Percentiles rank a stretch among this genome's conserved stretches.
phyloP scores from a whole-genome alignment of 2,888 invertebrate species.

The Conistra vaccinii region DNA sequence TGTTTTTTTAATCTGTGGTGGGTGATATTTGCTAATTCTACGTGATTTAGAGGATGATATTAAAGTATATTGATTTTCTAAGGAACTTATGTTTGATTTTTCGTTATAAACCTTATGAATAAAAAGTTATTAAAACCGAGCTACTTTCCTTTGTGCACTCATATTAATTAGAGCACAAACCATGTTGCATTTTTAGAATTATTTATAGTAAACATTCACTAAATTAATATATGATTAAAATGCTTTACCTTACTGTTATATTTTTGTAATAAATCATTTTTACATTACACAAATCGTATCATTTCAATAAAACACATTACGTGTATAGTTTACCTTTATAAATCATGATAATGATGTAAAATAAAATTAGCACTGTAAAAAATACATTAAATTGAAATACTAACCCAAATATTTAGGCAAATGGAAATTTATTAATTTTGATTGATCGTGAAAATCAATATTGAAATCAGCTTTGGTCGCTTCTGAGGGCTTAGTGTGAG shows the following conservation, averaged over 20 bases:
- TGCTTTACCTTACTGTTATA: conserved; percentile 76
- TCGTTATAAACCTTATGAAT: neutral
- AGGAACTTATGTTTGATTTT: conserved; percentile 6
- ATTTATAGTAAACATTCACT: conserved; percentile 41
- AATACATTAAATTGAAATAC: neutral
- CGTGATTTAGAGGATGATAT: conserved; percentile 18
- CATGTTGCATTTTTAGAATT: conserved; percentile 25
- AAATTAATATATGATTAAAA: conserved; percentile 51
- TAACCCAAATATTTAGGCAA: neutral
- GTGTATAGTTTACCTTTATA: conserved; percentile 22
- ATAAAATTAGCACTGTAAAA: neutral
- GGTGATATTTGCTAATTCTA: conserved; percentile 28
- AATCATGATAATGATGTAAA: conserved; percentile 17
- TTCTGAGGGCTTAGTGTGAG: too few species aligned
- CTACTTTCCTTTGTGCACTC: neutral
- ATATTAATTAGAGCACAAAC: neutral
- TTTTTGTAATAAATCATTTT: conserved; percentile 77
- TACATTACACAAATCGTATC: conserved; percentile 38
- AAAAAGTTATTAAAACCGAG: neutral
- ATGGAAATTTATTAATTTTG: conserved; percentile 38
- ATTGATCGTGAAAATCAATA: neutral
- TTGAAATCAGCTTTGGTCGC: neutral
- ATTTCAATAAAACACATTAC: conserved; percentile 83
- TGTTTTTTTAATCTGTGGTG: conserved; percentile 26
- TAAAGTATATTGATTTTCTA: conserved; percentile 21